Base-by-base conservation (phyloP, 2,797 vertebrate species). In the Falco cherrug region DNA sequence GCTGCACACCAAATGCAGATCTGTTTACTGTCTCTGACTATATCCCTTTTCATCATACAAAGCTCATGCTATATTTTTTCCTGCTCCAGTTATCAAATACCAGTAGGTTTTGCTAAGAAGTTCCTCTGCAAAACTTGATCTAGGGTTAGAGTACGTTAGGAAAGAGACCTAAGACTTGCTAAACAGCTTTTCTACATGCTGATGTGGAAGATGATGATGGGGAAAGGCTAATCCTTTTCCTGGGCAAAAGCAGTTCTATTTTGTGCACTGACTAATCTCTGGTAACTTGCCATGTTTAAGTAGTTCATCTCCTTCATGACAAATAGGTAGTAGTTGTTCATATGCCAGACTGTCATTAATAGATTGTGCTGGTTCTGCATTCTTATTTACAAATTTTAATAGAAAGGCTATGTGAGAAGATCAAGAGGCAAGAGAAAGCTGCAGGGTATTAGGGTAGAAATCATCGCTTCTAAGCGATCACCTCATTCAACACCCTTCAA, bases 201-300 rank as follows among this genome's bases (percentile, higher is more conserved):
- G 37, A 71, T 41, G 41, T 90, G 91, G 88, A 87, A 79, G 82
- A 60, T 70, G 87, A 25, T 87, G 60, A 41, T 77, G 65, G 56
- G 31, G 37, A 89, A 92, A 87, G 57, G 57, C 90, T 95, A 93
- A 96, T 96, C 94, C 71, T 69, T 87, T 61, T 90, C 48, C 67
- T 82, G 81, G 75, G 92, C 78, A 83, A 78, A 90, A 83, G 41
- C 64, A 61, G 53, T 77, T 93, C 60, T 85, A 26, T 79, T 95
- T 60, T 96, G 80, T 93, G 75, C 41, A 10, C 68, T 80, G 87
- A 43, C 84, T 95, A 90, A 96, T 95, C 93, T 94, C 71, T 85
- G 81, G 78, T 89, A 83, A 83, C 43, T 92, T 81, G 75, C 74
- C 61, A 45, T 41, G n/a, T 90, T 89, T 87, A 91, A 96, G 94